Conservation (phyloP, 2,888 invertebrate genomes). For the Harpagoxenus sublaevis region DNA sequence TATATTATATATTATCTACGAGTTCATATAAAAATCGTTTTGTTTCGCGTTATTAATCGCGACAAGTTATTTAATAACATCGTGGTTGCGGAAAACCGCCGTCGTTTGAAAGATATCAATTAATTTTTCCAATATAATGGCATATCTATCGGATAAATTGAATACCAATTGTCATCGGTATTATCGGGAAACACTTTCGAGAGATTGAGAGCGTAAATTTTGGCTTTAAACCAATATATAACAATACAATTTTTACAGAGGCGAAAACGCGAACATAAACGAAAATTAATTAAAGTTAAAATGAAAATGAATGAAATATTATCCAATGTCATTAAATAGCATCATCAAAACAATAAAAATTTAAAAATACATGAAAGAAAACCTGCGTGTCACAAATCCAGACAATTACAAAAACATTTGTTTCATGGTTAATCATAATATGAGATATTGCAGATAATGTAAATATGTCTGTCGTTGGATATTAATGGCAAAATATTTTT, state of each 20-base stretch:
- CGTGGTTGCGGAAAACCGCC: slow-evolving; percentile 24
- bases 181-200: slow-evolving; percentile 43
- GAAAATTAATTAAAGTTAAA: slow-evolving; percentile 20
- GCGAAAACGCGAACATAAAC: not conserved
- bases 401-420: not conserved
- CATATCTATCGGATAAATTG: slow-evolving; percentile 42
- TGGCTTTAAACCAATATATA: slow-evolving; percentile 2
- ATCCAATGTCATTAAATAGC: not conserved
- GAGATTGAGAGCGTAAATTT: slow-evolving; percentile 28
- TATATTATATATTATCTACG: slow-evolving; percentile 6
- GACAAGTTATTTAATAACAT: slow-evolving; percentile 49
- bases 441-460: not conserved
- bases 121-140: slow-evolving; percentile 35
- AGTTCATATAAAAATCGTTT: slow-evolving; percentile 27
- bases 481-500: not conserved
- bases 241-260: slow-evolving; percentile 19
- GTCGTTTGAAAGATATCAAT: slow-evolving; percentile 43
- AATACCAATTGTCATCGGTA: slow-evolving; percentile 43
- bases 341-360: not conserved
- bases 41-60: slow-evolving; percentile 26
- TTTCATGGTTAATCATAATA: not conserved
- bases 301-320: not conserved
- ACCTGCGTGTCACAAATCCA: not conserved
- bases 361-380: not conserved
- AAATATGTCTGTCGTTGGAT: not conserved